A percentile compares a stretch with the other conserved stretches of the same genome.
Conservation (phyloP, 2,888 invertebrate genomes). For the Calameuta pallipes region DNA sequence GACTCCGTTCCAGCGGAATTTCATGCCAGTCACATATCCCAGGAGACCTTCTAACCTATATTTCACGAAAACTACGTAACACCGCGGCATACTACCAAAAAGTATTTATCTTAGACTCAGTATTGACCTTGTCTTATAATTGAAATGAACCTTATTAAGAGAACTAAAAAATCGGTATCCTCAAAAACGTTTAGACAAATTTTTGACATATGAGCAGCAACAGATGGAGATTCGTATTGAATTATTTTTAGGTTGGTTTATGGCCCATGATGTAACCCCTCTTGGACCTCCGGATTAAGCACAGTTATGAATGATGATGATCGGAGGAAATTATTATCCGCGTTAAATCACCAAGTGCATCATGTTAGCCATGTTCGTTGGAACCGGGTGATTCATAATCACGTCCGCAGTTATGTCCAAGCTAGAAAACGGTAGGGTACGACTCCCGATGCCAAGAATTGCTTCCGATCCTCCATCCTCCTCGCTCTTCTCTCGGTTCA, state of each 20-base stretch:
- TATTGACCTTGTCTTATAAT: neutral
- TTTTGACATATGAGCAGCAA: neutral
- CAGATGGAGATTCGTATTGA: neutral
- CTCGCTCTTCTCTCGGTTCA: neutral
- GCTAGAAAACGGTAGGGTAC: neutral
- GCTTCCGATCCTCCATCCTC: neutral
- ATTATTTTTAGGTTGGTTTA: neutral
- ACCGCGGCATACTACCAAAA: neutral
- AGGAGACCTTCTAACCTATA: slow-evolving; percentile 3
- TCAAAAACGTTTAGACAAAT: neutral
- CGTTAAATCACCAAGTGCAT: slow-evolving; percentile 7
- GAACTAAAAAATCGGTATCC: neutral
- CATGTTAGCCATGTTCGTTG: neutral
- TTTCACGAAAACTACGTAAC: neutral
- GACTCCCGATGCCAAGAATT: neutral
- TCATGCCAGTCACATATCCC: slow-evolving; percentile 2
- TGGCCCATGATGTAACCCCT: neutral
- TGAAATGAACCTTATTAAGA: neutral
- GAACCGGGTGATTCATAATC: neutral
- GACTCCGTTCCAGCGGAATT: slow-evolving; percentile 8
- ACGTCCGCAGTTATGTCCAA: neutral
- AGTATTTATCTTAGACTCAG: neutral
- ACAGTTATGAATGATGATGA: neutral
- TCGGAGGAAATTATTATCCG: slow-evolving; percentile 3
- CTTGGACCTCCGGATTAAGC: neutral